phyloP scores from a whole-genome alignment of 64 coral and sea anemone species.

The Hydrozoanthus tunicans region DNA sequence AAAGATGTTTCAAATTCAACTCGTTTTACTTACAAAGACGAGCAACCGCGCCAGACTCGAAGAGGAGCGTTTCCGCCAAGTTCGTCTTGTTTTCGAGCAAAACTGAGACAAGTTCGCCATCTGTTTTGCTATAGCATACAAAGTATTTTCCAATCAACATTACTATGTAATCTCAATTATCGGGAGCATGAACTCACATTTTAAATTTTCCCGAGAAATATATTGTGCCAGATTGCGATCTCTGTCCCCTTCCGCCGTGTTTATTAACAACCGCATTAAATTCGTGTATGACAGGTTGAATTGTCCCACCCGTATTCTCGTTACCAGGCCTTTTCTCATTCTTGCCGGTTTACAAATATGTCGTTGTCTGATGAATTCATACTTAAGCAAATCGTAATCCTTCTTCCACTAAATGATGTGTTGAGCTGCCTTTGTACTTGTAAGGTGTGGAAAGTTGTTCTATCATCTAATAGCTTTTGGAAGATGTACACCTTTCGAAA shows the following conservation, averaged over 20 bases:
- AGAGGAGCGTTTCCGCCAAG: constrained; percentile 68
- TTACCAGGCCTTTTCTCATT: not conserved
- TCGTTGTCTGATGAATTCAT: too few species aligned
- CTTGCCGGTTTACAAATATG: too few species aligned
- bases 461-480: constrained; percentile 49
- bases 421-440: too few species aligned
- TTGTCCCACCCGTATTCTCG: not conserved
- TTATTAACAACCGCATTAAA: not conserved
- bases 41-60: constrained; percentile 84
- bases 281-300: not conserved
- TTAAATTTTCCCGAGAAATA: not conserved
- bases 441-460: not conserved
- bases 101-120: constrained; percentile 80
- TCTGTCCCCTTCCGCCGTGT: not conserved
- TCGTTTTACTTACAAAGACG: constrained; percentile 73
- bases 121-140: constrained; percentile 80
- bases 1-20: not conserved
- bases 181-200: not conserved
- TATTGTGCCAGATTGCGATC: not conserved
- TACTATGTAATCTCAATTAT: not conserved
- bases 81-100: constrained; percentile 76
- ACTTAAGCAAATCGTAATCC: too few species aligned
- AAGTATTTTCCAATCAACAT: constrained; percentile 86
- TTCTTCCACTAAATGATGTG: too few species aligned
- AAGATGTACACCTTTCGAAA: constrained; percentile 39